Evolutionary conservation across 2,888 invertebrate species (phyloP), one percentile per base, ranked within the genome.

Genomic region (Leptopterna dolabrata): DNA sequence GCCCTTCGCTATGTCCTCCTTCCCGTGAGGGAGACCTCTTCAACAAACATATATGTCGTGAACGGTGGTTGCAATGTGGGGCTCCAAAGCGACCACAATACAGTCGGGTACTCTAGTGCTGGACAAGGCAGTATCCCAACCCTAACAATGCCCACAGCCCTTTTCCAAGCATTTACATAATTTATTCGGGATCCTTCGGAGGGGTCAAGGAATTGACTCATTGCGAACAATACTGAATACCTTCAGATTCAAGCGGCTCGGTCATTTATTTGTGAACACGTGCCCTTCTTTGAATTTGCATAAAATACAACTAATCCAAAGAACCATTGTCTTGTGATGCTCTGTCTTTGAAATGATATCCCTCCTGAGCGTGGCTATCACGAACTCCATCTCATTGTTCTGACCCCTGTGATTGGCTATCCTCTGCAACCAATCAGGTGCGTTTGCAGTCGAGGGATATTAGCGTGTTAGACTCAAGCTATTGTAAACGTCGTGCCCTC

Each of bases 181-280:
- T 86, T 76, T 86, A 86, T 86, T 86, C 86, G 55, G 78, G 76
- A 76, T 78, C 78, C 78, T 85, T 73, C 30, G 41, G 11, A 85
- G 55, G 86, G 86, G 76, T 86, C 76, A 86, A 80, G 86, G 86
- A 86, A 86, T 86, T 78, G 86, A 78, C 86, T 86, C 86, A 86
- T 86, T 76, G 86, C 78, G 86, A 86, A 86, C 86, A 86, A 86
- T 86, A 86, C 86, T 86, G 86, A 86, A 86, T 86, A 80, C 76
- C 85, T 85, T 85, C 71, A 81, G 81, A 81, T 81, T 81, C 81
- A 55, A 85, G 73, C 51, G 71, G 76, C 30, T 27, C 7, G 85
- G 85, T 76, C 85, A 85, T 85, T 85, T 85, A 85, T 85, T 85
- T 73, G 85, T 73, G 85, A 85, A 85, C 85, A 85, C 85, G 85